A percentile compares a stretch with the other conserved stretches of the same genome.
phyloP scores from a whole-genome alignment of 1,140 invertebrate genomes.

The Bombus polaris region DNA sequence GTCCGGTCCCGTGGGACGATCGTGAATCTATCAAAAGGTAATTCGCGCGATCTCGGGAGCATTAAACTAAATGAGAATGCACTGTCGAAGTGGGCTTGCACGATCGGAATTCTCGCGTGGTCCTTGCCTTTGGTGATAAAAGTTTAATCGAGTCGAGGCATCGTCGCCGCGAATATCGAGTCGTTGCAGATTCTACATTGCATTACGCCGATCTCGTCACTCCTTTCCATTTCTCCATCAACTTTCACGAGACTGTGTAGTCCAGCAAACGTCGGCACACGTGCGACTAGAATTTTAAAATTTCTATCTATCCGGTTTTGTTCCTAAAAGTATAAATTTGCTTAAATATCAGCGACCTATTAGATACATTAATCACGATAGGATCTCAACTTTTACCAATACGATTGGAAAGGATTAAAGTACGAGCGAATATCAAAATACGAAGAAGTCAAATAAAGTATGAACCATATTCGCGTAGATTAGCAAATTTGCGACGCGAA shows the following conservation, averaged over 20 bases:
- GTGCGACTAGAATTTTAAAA: too few species aligned
- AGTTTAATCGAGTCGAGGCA: conserved; percentile 46
- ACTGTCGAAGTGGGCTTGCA: neutral
- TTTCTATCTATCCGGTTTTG: too few species aligned
- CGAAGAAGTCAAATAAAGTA: too few species aligned
- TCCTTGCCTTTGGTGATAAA: conserved; percentile 20
- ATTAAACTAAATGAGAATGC: conserved; percentile 38
- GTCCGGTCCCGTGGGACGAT: conserved; percentile 7
- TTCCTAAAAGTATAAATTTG: too few species aligned
- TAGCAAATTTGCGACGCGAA: too few species aligned
- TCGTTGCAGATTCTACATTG: conserved; percentile 2
- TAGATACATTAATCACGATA: too few species aligned
- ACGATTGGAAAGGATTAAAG: too few species aligned
- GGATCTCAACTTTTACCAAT: too few species aligned
- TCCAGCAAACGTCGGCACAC: neutral
- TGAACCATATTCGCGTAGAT: too few species aligned
- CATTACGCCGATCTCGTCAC: neutral
- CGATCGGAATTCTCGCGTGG: conserved; percentile 39
- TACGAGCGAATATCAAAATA: too few species aligned
- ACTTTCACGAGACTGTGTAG: neutral
- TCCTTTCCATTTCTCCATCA: neutral
- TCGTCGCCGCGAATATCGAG: conserved; percentile 31
- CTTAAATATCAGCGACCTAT: too few species aligned
- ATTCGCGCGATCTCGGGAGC: conserved; percentile 41
- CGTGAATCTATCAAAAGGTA: conserved; percentile 46